Evolutionary conservation across 2,113 vertebrate species (phyloP), one percentile per base, ranked within the genome.

Genomic region (Arothron firmamentum): DNA sequence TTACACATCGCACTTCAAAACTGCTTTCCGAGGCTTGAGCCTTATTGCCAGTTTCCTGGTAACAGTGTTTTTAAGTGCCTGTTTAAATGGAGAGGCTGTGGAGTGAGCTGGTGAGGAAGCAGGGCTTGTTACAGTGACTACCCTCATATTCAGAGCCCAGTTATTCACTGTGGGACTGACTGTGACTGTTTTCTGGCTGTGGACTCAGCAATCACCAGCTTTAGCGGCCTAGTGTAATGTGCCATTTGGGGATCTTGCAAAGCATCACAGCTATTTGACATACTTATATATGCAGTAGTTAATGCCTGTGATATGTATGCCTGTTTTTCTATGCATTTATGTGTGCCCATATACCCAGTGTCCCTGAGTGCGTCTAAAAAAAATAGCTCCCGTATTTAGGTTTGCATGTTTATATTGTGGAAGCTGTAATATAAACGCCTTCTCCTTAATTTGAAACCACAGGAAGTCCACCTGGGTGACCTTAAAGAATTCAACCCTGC

Each of bases 61-160:
- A 85, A 83, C 83, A 73, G 75, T 81, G 77, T 80, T 81, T 83
- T 80, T 83, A 82, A 85, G 83, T 87, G 81, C 62, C 74, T 83
- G 83, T 84, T 84, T 85, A 81, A 70, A 76, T 76, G 71, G 73
- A 74, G 68, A 56, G 78, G 62, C 72, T 72, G 62, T 57, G 64
- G 78, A 77, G 53, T 71, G 78, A 83, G 75, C 80, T 75, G 75
- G 58, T 74, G 74, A 73, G 77, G 83, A 85, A 79, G 80, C 85
- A 82, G 71, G 70, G 56, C 80, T 79, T 83, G 78, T 80, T 85
- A 77, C 67, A 81, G 75, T 83, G 78, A 81, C 79, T 85, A 74
- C 78, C 75, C 81, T 78, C 63, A 75, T 81, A 75, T 83, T 64
- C 79, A 79, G 75, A 80, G 83, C 75, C 83, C 78, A 78, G 79